Evolutionary conservation across 2,888 invertebrate genomes (phyloP).

Genomic region (Cheilosia soror): DNA sequence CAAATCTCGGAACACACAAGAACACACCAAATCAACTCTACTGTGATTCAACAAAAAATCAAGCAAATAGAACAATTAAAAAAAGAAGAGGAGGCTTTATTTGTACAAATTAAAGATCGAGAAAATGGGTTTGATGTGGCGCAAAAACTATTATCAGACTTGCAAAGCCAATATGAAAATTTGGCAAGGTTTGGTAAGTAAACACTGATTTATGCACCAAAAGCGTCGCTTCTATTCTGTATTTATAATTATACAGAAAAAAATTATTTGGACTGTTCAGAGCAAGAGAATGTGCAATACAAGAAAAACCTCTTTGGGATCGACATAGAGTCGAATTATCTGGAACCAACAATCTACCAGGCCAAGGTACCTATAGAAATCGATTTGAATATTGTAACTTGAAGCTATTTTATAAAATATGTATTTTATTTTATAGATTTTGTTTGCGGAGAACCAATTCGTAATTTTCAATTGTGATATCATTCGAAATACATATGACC

Average conservation of each 20-base stretch:
- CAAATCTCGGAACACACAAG: slow-evolving; percentile 13
- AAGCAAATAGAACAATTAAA: slow-evolving; percentile 19
- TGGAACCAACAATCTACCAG: slow-evolving; percentile 29
- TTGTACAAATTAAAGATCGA: slow-evolving; percentile 12
- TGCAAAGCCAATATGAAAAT: slow-evolving; percentile 27
- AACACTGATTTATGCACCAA: neutral
- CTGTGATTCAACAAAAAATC: neutral
- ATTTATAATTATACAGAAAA: slow-evolving; percentile 31
- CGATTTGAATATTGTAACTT: neutral
- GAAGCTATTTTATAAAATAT: no score
- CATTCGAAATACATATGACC: slow-evolving; percentile 33
- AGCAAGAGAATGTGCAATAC: slow-evolving; percentile 4
- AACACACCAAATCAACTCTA: neutral
- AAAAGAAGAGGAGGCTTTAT: slow-evolving; percentile 3
- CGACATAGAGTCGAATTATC: neutral
- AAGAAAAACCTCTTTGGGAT: slow-evolving; percentile 44
- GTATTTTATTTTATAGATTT: slow-evolving; percentile 42
- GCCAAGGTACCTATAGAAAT: slow-evolving; percentile 27
- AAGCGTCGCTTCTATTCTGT: neutral
- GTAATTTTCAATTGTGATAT: slow-evolving; percentile 36
- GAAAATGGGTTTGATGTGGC: slow-evolving; percentile 23
- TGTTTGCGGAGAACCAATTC: slow-evolving; percentile 24
- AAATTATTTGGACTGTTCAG: neutral
- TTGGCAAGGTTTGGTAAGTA: slow-evolving; percentile 20
- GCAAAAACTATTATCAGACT: slow-evolving; percentile 5